Evolutionary conservation across 2,888 invertebrate genomes (phyloP).

Genomic region (Crocallis elinguaria): DNA sequence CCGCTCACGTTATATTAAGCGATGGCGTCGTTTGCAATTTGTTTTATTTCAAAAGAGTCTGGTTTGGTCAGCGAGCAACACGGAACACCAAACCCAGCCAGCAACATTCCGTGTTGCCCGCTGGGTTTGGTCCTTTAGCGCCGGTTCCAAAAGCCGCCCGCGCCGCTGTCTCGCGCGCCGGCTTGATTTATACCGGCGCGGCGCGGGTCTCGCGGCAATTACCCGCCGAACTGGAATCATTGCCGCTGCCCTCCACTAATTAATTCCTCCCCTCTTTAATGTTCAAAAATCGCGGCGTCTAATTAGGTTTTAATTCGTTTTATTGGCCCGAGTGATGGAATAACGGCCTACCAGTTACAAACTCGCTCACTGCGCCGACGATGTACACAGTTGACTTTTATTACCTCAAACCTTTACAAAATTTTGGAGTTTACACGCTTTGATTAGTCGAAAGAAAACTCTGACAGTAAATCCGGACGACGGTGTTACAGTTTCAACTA

Average conservation of each 20-base stretch:
- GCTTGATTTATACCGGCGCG: constrained; percentile 59
- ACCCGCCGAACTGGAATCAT: constrained; percentile 80
- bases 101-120: too few species aligned
- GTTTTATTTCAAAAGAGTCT: too few species aligned
- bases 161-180: constrained; percentile 35
- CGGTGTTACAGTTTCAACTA: too few species aligned
- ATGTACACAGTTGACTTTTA: constrained; percentile 39
- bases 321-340: constrained; percentile 77
- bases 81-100: too few species aligned
- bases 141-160: constrained; percentile 6
- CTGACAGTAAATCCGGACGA: neutral
- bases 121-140: neutral
- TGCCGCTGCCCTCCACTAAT: constrained; percentile 78
- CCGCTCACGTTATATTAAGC: too few species aligned
- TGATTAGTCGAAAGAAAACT: neutral
- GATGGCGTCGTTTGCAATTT: too few species aligned
- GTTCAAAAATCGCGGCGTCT: constrained; percentile 83
- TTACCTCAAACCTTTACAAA: constrained; percentile 31
- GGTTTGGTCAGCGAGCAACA: too few species aligned
- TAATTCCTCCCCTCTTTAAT: constrained; percentile 82
- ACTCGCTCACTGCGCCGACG: constrained; percentile 33
- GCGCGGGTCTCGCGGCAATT: constrained; percentile 63
- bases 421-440: neutral
- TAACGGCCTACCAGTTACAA: constrained; percentile 64
- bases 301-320: constrained; percentile 85